These are phyloP conservation scores for Daboia siamensis DNA, from an alignment of 2,113 vertebrate genomes.

Conservation along the genomic window DNA sequence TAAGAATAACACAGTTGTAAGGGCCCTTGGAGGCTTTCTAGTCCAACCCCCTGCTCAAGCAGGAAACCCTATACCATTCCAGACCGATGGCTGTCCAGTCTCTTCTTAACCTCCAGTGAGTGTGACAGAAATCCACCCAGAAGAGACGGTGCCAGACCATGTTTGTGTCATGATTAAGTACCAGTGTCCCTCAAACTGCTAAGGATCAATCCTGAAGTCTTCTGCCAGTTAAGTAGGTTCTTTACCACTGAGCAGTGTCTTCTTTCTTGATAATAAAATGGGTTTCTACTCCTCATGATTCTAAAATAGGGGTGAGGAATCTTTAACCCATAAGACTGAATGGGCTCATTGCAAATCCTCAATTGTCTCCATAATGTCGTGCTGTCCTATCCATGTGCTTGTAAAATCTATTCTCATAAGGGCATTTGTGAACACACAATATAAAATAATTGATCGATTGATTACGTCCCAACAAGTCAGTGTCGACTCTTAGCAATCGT, in stretches of 20 bases:
- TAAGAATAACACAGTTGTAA: not conserved
- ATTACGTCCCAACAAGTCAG: not conserved
- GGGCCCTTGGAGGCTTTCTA: not conserved
- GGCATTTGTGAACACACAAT: not conserved
- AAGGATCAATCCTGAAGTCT: not conserved
- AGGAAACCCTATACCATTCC: not conserved
- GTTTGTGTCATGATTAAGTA: not conserved
- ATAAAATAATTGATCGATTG: not conserved
- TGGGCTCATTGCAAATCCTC: not conserved
- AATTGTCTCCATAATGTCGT: not conserved
- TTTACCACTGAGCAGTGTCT: not conserved
- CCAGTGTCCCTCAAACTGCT: not conserved
- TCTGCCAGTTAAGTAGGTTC: not conserved
- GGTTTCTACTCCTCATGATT: not conserved
- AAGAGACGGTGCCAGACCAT: not conserved
- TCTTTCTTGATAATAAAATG: not conserved
- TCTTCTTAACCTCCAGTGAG: not conserved
- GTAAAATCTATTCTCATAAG: not conserved
- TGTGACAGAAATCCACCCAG: not conserved
- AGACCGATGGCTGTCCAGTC: not conserved
- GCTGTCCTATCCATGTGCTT: not conserved
- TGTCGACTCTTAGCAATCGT: not conserved
- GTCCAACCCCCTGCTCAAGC: not conserved
- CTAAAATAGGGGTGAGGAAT: not conserved
- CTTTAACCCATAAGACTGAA: not conserved